These are phyloP conservation scores for Hymenochirus boettgeri DNA, from an alignment of 2,113 vertebrate genomes.

Conservation along the genomic window DNA sequence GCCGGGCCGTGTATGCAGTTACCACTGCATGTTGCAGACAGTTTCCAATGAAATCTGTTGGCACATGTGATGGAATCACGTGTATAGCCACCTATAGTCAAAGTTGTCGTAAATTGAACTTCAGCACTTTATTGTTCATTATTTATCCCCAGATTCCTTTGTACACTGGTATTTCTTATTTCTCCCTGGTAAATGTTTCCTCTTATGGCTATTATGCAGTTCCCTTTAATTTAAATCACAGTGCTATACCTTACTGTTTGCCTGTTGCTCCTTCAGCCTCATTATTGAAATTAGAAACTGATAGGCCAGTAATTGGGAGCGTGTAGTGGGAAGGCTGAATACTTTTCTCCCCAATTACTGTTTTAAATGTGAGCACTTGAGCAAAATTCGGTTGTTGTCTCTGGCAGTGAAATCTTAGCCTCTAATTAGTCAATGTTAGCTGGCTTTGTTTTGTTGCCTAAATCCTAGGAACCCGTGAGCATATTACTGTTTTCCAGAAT, in stretches of 20 bases:
- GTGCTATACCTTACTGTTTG: conserved; percentile 29
- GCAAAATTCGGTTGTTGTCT: neutral
- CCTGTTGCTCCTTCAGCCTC: conserved; percentile 36
- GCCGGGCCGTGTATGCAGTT: too few relatives aligned
- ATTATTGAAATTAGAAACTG: conserved; percentile 42
- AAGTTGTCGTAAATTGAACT: too few relatives aligned
- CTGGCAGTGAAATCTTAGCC: neutral
- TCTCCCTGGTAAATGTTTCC: neutral
- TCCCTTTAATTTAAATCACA: neutral
- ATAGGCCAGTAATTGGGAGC: conserved; percentile 45
- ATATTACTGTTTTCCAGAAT: too few relatives aligned
- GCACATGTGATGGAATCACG: too few relatives aligned
- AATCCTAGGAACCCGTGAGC: too few relatives aligned
- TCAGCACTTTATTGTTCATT: too few relatives aligned
- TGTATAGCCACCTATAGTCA: too few relatives aligned
- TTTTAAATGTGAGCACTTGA: neutral
- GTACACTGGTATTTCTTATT: neutral
- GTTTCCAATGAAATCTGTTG: too few relatives aligned
- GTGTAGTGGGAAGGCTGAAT: conserved; percentile 5
- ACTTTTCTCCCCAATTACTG: conserved; percentile 22
- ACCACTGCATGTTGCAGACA: too few relatives aligned
- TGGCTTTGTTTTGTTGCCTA: too few relatives aligned
- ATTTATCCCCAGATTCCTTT: too few relatives aligned
- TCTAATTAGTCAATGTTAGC: conserved; percentile 24
- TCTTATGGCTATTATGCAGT: neutral